A percentile compares a stretch with the other conserved stretches of the same genome.
Evolutionary conservation across 2,797 vertebrate genomes (phyloP).

Genomic region (Halcyon leucocephala): DNA sequence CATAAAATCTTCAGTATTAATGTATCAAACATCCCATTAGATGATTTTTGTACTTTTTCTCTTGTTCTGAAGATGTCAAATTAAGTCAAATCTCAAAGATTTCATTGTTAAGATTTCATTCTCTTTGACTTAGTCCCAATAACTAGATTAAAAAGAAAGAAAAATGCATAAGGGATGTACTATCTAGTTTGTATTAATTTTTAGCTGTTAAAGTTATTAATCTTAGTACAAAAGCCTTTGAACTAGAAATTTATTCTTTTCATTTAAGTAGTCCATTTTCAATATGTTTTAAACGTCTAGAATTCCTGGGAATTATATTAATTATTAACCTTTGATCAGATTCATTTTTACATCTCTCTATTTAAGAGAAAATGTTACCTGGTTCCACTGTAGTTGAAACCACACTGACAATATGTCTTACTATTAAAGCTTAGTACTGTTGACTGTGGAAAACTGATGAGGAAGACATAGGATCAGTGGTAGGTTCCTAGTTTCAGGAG

Average conservation of each 20-base stretch:
- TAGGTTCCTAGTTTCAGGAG: background rate
- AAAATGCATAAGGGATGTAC: background rate
- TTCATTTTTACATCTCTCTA: background rate
- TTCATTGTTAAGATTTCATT: background rate
- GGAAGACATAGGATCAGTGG: background rate
- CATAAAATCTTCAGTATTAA: background rate
- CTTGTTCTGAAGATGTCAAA: background rate
- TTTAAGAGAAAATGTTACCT: background rate
- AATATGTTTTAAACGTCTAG: background rate
- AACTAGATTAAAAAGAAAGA: background rate
- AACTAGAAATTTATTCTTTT: slow-evolving; percentile 18
- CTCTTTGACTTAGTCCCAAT: background rate
- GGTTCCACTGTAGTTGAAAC: background rate
- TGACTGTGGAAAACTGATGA: background rate
- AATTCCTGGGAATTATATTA: slow-evolving; percentile 15
- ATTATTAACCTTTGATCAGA: slow-evolving; percentile 9
- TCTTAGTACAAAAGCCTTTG: slow-evolving; percentile 6
- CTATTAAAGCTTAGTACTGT: slow-evolving; percentile 21
- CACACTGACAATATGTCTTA: background rate
- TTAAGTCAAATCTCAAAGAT: background rate
- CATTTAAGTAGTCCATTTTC: background rate
- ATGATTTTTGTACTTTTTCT: background rate
- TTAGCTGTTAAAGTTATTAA: slow-evolving; percentile 2
- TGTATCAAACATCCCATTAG: background rate
- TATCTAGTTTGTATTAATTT: slow-evolving; percentile 10